phyloP scores from a whole-genome alignment of 2,113 vertebrate species.

The Scomber japonicus region DNA sequence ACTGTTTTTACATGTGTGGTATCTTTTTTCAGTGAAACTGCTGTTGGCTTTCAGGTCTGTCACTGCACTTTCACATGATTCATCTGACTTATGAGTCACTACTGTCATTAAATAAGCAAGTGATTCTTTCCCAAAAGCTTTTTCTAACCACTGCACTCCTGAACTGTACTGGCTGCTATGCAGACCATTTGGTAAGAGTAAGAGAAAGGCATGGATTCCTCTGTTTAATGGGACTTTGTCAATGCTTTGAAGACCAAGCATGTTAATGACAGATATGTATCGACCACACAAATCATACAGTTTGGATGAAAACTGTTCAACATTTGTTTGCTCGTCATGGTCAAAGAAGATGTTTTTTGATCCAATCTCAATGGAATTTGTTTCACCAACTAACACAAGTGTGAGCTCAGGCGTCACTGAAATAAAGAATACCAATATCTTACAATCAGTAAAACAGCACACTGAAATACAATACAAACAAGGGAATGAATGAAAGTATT shows the following conservation, averaged over 20 bases:
- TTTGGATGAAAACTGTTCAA: slow-evolving; percentile 19
- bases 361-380: slow-evolving; percentile 29
- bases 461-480: too few relatives aligned
- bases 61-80: background rate
- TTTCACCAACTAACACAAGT: slow-evolving; percentile 53
- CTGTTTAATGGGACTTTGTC: background rate
- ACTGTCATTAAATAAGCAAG: slow-evolving; percentile 46
- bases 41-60: slow-evolving; percentile 21
- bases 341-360: slow-evolving; percentile 41
- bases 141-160: slow-evolving; percentile 43
- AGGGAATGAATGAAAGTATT: too few relatives aligned
- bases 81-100: slow-evolving; percentile 23
- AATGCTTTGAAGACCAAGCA: slow-evolving; percentile 32
- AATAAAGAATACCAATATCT: background rate
- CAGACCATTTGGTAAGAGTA: slow-evolving; percentile 43
- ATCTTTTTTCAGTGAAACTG: slow-evolving; percentile 31
- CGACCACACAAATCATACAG: slow-evolving; percentile 51
- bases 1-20: slow-evolving; percentile 29
- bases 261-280: slow-evolving; percentile 39
- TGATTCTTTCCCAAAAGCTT: slow-evolving; percentile 25
- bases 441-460: too few relatives aligned
- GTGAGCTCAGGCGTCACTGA: slow-evolving; percentile 23
- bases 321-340: background rate
- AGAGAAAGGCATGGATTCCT: slow-evolving; percentile 29
- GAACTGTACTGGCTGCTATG: slow-evolving; percentile 25